Evolutionary conservation across 2,888 invertebrate genomes (phyloP), one percentile per base, ranked within the genome.

Genomic region (Hemicrepidius hirtus): DNA sequence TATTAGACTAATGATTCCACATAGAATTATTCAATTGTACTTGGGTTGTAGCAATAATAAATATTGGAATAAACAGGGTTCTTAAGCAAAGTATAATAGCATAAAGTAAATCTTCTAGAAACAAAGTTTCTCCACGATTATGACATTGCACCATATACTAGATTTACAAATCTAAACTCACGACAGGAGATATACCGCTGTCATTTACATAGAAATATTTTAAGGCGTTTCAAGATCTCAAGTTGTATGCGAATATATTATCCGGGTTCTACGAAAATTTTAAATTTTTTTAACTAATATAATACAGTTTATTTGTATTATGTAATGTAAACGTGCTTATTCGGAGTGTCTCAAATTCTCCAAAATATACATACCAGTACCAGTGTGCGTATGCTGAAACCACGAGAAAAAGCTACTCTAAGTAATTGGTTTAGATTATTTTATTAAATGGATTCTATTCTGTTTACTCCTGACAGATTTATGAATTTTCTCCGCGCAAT

Each of bases 11-110:
- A n/a, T n/a, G n/a, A n/a, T n/a, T n/a, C n/a, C n/a, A 81, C 82
- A 82, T 80, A 80, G 79, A n/a, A n/a, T 81, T 82, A 50, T 50
- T 18, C 20, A 50, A 5, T 40, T 59, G 13, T 18, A 12, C n/a
- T 37, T 40, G 20, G 40, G 37, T 18, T 40, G 16, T 13, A 63
- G 28, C 20, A 44, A 46, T 21, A 32, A 65, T 53, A 50, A 64
- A 53, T 65, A 37, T 28, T n/a, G 21, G 5, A 50, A 21, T 53
- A 65, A 53, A 16, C 13, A n/a, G 7, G 21, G n/a, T 13, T 20
- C 37, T 65, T 40, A 40, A 35, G 13, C 21, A 50, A 65, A 24
- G 20, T 16, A 10, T 41, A 28, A 37, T n/a, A n/a, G n/a, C 16
- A 37, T 65, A 53, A 35, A n/a, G 40, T 65, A 53, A 65, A 65